phyloP scores from a whole-genome alignment of 2,797 vertebrate genomes.

The Epinephelus malabaricus region DNA sequence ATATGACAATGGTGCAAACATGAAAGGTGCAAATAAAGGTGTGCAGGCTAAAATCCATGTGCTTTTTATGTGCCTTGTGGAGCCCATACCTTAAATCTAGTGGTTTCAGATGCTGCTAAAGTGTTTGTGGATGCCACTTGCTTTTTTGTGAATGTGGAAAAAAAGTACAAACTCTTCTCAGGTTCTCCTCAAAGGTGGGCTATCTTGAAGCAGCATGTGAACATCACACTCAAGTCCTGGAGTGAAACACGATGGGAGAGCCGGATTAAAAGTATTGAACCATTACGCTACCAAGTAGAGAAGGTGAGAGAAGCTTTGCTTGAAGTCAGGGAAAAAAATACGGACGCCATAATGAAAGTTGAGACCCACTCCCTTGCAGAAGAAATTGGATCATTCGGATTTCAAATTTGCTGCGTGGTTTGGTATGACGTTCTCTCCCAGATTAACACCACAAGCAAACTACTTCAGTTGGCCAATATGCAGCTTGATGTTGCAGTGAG shows the following conservation, averaged over 20 bases:
- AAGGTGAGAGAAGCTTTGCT: too few relatives aligned
- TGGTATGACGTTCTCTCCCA: too few relatives aligned
- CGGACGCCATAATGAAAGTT: not conserved
- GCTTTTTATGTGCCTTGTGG: conserved; percentile 26
- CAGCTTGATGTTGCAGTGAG: too few relatives aligned
- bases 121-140: not conserved
- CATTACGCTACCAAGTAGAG: too few relatives aligned
- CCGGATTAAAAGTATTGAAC: too few relatives aligned
- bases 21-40: conserved; percentile 31
- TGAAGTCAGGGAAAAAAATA: too few relatives aligned
- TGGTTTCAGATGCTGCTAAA: conserved; percentile 24
- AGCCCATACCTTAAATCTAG: conserved; percentile 15
- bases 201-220: conserved; percentile 1
- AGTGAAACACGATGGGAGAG: not conserved
- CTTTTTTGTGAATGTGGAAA: not conserved
- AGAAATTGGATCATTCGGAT: not conserved
- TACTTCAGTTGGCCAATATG: too few relatives aligned
- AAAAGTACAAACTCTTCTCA: not conserved
- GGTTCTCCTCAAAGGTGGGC: not conserved
- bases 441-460: too few relatives aligned
- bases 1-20: conserved; percentile 55
- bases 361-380: not conserved
- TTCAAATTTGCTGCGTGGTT: conserved; percentile 9
- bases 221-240: conserved; percentile 6
- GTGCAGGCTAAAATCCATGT: not conserved